Evolutionary conservation across 2,113 vertebrate genomes (phyloP).

Genomic region (Anarrhichthys ocellatus): DNA sequence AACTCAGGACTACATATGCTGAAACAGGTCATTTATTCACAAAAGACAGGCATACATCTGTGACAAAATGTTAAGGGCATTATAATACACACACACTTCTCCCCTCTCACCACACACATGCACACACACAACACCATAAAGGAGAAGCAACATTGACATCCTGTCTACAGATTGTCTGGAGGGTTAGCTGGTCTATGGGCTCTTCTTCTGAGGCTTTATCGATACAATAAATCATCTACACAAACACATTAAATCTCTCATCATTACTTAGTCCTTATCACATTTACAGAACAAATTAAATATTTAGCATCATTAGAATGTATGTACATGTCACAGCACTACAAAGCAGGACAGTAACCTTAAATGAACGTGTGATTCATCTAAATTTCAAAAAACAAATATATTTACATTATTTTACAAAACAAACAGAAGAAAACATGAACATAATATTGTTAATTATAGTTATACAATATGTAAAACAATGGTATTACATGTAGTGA

Average conservation of each 20-base stretch:
- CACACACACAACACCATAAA: not conserved
- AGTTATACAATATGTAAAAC: not conserved
- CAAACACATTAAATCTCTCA: slow-evolving; percentile 21
- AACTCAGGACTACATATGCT: not conserved
- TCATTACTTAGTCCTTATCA: not conserved
- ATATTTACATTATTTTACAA: slow-evolving; percentile 55
- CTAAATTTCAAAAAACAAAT: slow-evolving; percentile 32
- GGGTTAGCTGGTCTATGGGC: slow-evolving; percentile 57
- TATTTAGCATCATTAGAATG: slow-evolving; percentile 16
- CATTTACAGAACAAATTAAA: slow-evolving; percentile 32
- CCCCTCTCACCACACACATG: not conserved
- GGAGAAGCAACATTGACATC: not conserved
- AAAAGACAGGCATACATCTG: slow-evolving; percentile 18
- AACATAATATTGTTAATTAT: not conserved
- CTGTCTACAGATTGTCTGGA: slow-evolving; percentile 63
- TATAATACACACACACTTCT: slow-evolving; percentile 2
- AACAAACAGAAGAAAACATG: slow-evolving; percentile 7
- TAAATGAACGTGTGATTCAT: not conserved
- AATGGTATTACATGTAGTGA: not conserved
- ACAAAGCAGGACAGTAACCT: slow-evolving; percentile 6
- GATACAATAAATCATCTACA: slow-evolving; percentile 31
- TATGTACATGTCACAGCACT: slow-evolving; percentile 19
- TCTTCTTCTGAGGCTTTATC: slow-evolving; percentile 15
- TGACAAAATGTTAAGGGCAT: slow-evolving; percentile 15
- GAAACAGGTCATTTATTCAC: slow-evolving; percentile 44